Evolutionary conservation across 2,797 vertebrate species (phyloP).

Genomic region (Loris lydekkerianus): DNA sequence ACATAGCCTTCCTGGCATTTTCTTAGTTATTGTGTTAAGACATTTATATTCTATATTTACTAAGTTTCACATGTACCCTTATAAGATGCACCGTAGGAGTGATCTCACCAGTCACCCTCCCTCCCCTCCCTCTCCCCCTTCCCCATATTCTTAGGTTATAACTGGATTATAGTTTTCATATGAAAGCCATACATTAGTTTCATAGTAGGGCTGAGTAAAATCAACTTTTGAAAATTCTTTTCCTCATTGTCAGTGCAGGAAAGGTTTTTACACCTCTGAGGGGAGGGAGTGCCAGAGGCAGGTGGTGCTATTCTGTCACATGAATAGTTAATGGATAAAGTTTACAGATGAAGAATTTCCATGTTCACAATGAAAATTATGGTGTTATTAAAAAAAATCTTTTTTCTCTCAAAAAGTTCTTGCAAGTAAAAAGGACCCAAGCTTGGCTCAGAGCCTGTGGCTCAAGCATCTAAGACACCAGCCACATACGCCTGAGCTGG

Average conservation of each 20-base stretch:
- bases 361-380: neutral
- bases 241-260: neutral
- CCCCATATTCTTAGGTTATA: no score
- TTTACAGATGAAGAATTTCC: neutral
- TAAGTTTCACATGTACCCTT: no score
- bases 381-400: neutral
- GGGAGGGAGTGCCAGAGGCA: neutral
- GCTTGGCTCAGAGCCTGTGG: neutral
- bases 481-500: no score
- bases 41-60: no score
- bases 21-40: no score
- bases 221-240: neutral
- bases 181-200: no score
- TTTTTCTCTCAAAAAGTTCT: neutral
- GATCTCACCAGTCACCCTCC: no score
- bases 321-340: neutral
- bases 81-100: no score
- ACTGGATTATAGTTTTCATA: no score
- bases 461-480: no score
- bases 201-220: neutral
- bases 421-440: neutral
- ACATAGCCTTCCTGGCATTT: no score
- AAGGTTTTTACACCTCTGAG: neutral
- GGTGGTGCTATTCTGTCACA: neutral
- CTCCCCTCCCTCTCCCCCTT: no score